Conservation (phyloP, 2,797 vertebrate species). For the Coreius guichenoti region DNA sequence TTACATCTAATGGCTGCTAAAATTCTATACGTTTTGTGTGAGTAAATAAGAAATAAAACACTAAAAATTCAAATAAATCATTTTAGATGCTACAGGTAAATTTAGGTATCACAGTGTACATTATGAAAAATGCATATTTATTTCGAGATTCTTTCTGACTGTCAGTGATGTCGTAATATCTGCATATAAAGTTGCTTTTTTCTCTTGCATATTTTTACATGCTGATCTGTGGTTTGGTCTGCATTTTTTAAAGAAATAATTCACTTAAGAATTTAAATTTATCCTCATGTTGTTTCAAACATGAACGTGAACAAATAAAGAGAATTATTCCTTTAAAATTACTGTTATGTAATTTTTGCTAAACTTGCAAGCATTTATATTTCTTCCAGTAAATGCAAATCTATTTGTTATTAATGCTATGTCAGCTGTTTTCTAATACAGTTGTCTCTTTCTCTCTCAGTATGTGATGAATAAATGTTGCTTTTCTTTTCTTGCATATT, state of each 20-base stretch:
- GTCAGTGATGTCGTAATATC: not conserved
- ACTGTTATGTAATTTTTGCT: no score
- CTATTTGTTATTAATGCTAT: not conserved
- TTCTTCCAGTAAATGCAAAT: no score
- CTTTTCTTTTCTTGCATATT: no score
- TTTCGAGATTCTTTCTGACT: not conserved
- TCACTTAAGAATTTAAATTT: no score
- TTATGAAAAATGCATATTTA: not conserved
- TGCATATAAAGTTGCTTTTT: not conserved
- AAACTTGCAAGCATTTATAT: no score
- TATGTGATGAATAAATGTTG: constrained; percentile 73
- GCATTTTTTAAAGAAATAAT: not conserved
- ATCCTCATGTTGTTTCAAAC: no score
- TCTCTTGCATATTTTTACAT: not conserved
- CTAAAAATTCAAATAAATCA: not conserved
- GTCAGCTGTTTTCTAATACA: not conserved
- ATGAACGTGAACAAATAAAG: no score
- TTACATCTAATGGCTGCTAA: not conserved
- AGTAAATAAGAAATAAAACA: not conserved
- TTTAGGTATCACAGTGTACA: not conserved
- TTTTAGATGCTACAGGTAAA: not conserved
- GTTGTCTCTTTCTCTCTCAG: constrained; percentile 67
- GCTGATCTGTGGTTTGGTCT: not conserved
- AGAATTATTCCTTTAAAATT: no score
- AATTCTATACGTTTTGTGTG: not conserved